Base-by-base conservation (phyloP, 2,113 vertebrate species). In the Hypocryptadius cinnamomeus region DNA sequence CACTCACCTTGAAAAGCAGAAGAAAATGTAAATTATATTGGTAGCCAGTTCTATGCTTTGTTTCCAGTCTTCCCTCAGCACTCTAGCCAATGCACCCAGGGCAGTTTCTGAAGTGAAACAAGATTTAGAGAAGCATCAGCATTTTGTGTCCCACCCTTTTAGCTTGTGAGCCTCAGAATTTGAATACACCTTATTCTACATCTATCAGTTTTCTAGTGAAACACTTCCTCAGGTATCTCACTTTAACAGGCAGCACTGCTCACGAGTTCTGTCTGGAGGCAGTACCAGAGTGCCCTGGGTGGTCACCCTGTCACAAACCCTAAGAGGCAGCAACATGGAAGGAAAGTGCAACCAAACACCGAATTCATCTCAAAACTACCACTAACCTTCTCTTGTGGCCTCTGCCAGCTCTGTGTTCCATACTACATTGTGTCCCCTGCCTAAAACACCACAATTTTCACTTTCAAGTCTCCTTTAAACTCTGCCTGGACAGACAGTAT, bases 41-140 rank as follows among this genome's bases (percentile, higher is more conserved):
- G 99, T 99, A 87, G 99, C 98, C 96, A 99, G 98, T 89, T 99
- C 99, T 35, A 99, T 98, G 7, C 99, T 99, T 93, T 98, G 98
- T 92, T 99, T 99, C 99, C 98, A 99, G 95, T 99, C 99, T 96
- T 99, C 99, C 94, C 98, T 98, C 89, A 99, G 96, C 40, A 99
- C 98, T 95, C 99, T 97, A 73, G 98, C 99, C 96, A 99, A 94
- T 1, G 98, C 99, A 85, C 98, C 98, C 33, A 99, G 95, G 13
- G 98, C 98, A 61, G 98, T 98, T 96, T 99, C 99, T 99, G 92
- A 92, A 96, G 80, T 44, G 78, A 89, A 87, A 90, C 21, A 84
- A 88, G 51, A 72, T 72, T 61, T 18, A 73, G 28, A 80, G 42
- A 21, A 80, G 9, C 28, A 76, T 57, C 53, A 70, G 53, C 16